Evolutionary conservation across 2,888 invertebrate genomes (phyloP).

Genomic region (Aricia artaxerxes): DNA sequence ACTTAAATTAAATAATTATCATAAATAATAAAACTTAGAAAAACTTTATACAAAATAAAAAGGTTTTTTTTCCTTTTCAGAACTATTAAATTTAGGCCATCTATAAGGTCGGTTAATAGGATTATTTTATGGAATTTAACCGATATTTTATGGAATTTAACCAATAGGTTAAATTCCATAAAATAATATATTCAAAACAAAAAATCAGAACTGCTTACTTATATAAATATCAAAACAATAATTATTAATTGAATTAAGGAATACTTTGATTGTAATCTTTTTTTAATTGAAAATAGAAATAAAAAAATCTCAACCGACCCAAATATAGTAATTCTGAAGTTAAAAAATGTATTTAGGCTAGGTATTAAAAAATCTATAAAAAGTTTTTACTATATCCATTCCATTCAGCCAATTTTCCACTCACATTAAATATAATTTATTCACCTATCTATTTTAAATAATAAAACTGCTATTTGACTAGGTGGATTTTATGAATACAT

Average conservation of each 20-base stretch:
- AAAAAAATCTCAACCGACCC: neutral
- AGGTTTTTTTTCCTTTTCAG: constrained; percentile 35
- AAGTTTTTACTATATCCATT: constrained; percentile 57
- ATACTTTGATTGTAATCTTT: neutral
- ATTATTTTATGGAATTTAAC: no score
- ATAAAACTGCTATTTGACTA: constrained; percentile 76
- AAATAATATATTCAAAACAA: neutral
- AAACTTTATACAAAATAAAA: constrained; percentile 73
- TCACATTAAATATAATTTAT: constrained; percentile 64
- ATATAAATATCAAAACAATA: neutral
- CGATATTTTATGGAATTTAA: no score
- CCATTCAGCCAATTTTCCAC: constrained; percentile 64
- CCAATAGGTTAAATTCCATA: neutral
- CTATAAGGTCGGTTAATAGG: neutral
- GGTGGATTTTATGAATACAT: constrained; percentile 62
- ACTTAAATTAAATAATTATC: constrained; percentile 59
- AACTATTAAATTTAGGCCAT: constrained; percentile 25
- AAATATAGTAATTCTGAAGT: neutral
- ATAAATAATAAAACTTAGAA: constrained; percentile 74
- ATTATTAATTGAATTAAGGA: no score
- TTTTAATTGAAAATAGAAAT: neutral
- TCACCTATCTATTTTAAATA: constrained; percentile 62
- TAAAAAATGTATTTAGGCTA: neutral
- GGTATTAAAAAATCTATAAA: constrained; percentile 26
- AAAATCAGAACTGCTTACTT: neutral